Conservation (phyloP, 2,797 vertebrate species). For the Sebastes vulpes region DNA sequence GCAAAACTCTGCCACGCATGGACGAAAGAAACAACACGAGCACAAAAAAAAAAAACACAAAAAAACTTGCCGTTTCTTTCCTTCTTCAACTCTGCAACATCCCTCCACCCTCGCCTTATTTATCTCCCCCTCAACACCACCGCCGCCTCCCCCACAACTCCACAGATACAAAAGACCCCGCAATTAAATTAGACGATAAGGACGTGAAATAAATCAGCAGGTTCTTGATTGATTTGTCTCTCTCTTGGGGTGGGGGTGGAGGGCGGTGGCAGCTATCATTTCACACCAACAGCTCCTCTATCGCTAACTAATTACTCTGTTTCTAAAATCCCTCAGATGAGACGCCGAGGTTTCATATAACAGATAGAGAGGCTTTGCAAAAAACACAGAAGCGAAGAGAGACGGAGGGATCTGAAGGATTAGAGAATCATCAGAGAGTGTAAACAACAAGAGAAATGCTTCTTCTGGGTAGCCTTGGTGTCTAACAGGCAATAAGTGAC, state of each 20-base stretch:
- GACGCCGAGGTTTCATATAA: slow-evolving; percentile 39
- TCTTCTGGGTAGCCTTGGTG: slow-evolving; percentile 4
- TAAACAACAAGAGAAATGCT: slow-evolving; percentile 49
- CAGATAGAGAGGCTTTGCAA: slow-evolving; percentile 52
- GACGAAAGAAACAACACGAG: slow-evolving; percentile 21
- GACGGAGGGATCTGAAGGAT: slow-evolving; percentile 47
- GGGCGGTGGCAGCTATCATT: slow-evolving; percentile 67
- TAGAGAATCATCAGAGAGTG: slow-evolving; percentile 58
- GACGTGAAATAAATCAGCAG: slow-evolving; percentile 78
- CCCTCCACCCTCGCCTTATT: slow-evolving; percentile 43
- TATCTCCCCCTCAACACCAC: slow-evolving; percentile 46
- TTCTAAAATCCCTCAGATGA: slow-evolving; percentile 76
- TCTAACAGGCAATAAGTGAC: not conserved
- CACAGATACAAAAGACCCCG: slow-evolving; percentile 71
- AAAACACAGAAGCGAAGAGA: not conserved
- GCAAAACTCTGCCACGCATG: slow-evolving; percentile 34
- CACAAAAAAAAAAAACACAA: slow-evolving; percentile 30
- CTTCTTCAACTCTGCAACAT: slow-evolving; percentile 26
- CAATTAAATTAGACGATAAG: slow-evolving; percentile 84
- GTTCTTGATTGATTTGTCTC: slow-evolving; percentile 82
- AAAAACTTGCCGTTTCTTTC: slow-evolving; percentile 24
- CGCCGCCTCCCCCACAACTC: slow-evolving; percentile 26
- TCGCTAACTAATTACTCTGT: slow-evolving; percentile 80
- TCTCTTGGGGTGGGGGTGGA: slow-evolving; percentile 50
- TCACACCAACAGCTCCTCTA: slow-evolving; percentile 68